Evolutionary conservation across 2,797 vertebrate species (phyloP), one percentile per base, ranked within the genome.

Genomic region (Synanceia verrucosa): DNA sequence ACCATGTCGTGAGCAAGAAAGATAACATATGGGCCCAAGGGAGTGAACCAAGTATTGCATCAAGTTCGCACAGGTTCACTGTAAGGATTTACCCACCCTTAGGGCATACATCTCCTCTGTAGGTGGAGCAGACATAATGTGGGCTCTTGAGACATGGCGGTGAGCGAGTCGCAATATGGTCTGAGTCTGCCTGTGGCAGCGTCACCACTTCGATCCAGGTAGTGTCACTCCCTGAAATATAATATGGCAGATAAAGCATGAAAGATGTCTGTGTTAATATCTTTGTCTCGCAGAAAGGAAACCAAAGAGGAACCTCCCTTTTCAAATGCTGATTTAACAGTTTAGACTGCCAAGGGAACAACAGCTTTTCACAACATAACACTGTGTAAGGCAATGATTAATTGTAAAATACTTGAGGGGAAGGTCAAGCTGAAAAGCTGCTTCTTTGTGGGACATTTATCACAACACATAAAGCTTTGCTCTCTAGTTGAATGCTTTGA

Each of bases 41-140:
- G 58, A 34, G 68, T 71, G 55, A 82, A 59, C 26, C 64, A 78
- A 77, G 61, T 74, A 82, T 81, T 47, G 67, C 65, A 80, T 59
- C 7, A 11, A 64, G 57, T n/a, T 21, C 46, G 39, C 71, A 73
- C 46, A 71, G 51, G 59, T 86, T 85, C 23, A 47, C 41, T 66
- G 70, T 64, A 62, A 82, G 74, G 56, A 28, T 73, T 64, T 81
- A 87, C 94, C 85, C 73, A 89, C 95, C 94, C 81, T 34, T 69
- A 18, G 94, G 94, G 83, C 94, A 95, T 34, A 90, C 59, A 70
- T 94, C 94, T 79, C 94, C 94, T 88, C 48, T 93, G 83, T 94
- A 94, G 74, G 78, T 76, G 71, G 81, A 81, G 74, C 93, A 94
- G 36, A 53, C 21, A 73, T 79, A 73, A 73, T 79, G 79, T 65